Evolutionary conservation across 92 coral and sea anemone species (phyloP).

Genomic region (Hydrozoanthus gracilis): DNA sequence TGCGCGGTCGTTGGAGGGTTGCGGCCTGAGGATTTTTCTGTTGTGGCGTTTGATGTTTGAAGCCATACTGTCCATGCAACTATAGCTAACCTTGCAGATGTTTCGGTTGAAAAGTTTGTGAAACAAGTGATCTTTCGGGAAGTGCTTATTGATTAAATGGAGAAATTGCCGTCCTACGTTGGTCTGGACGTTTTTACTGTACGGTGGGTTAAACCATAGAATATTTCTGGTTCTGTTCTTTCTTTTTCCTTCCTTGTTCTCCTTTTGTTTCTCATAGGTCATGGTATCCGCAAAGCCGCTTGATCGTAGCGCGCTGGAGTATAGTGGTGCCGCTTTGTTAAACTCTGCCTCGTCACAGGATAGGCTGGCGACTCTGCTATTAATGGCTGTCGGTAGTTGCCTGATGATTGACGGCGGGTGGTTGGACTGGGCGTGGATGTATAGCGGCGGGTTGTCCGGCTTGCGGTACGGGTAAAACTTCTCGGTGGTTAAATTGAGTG

Average conservation of each 20-base stretch:
- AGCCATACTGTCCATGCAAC: not conserved
- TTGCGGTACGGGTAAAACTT: slow-evolving; percentile 37
- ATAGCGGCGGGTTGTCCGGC: slow-evolving; percentile 38
- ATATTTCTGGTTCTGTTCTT: not conserved
- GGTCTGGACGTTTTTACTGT: too few species aligned
- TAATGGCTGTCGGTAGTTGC: slow-evolving; percentile 22
- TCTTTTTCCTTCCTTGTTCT: too few species aligned
- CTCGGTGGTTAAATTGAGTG: slow-evolving; percentile 13
- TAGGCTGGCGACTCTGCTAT: slow-evolving; percentile 24
- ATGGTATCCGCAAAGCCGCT: too few species aligned
- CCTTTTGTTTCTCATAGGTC: too few species aligned
- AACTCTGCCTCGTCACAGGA: slow-evolving; percentile 1
- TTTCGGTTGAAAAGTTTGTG: not conserved
- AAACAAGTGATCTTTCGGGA: not conserved
- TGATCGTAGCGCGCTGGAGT: too few species aligned
- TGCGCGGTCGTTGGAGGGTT: too few species aligned
- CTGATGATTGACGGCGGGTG: slow-evolving; percentile 34
- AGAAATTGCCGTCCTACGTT: too few species aligned
- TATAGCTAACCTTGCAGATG: not conserved
- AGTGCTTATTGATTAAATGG: not conserved
- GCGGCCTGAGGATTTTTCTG: too few species aligned
- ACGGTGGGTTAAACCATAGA: too few species aligned
- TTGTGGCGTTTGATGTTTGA: too few species aligned
- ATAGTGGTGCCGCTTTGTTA: not conserved
- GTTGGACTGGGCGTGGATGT: slow-evolving; percentile 38